A percentile compares a stretch with the other conserved stretches of the same genome.
phyloP scores from a whole-genome alignment of 2,888 invertebrate species.

The Crepidodera aurea region DNA sequence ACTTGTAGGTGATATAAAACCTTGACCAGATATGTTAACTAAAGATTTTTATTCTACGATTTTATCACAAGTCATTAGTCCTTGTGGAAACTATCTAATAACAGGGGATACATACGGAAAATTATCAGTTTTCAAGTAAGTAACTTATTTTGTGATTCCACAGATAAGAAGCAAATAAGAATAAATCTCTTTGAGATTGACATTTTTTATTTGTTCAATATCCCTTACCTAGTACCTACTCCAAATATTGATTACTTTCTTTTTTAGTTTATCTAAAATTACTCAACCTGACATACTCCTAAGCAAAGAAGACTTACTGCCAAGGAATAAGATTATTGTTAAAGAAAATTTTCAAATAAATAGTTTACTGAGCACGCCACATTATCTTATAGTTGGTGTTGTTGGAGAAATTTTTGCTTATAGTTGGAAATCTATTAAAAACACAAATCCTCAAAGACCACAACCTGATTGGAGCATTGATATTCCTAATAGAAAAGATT shows the following conservation, averaged over 20 bases:
- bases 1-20: no score
- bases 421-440: conserved; percentile 75
- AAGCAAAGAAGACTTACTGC: conserved; percentile 67
- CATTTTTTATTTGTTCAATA: no score
- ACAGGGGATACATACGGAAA: conserved; percentile 87
- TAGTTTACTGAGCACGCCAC: conserved; percentile 71
- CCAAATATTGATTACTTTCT: no score
- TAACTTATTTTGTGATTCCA: conserved; percentile 42
- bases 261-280: conserved; percentile 68
- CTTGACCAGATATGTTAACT: conserved; percentile 46
- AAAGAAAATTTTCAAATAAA: conserved; percentile 73
- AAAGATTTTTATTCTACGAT: conserved; percentile 83
- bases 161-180: not conserved
- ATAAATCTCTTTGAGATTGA: no score
- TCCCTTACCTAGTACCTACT: no score
- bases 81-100: conserved; percentile 82
- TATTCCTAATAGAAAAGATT: conserved; percentile 71
- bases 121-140: conserved; percentile 83
- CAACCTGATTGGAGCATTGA: conserved; percentile 75
- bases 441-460: conserved; percentile 64
- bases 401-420: conserved; percentile 80
- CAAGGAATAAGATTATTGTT: conserved; percentile 70
- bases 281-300: conserved; percentile 67
- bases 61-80: conserved; percentile 82
- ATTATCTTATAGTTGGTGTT: conserved; percentile 77